Evolutionary conservation across 35 echinoderm and acorn worm species (phyloP), one percentile per base, ranked within the genome.

Genomic region (Acanthaster planci): DNA sequence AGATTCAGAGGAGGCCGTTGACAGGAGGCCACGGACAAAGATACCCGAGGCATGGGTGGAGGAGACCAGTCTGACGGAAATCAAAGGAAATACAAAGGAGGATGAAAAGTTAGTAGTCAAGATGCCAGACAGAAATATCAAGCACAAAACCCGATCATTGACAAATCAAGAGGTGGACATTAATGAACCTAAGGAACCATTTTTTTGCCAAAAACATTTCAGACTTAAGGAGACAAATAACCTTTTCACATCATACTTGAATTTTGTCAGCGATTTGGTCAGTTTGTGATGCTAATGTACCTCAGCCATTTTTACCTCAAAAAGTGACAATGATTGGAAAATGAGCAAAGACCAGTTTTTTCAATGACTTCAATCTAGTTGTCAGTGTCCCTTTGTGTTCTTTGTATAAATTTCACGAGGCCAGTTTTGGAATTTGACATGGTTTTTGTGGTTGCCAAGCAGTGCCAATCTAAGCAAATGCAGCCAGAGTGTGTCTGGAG

Each of bases 1-100:
- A 19, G 87, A 82, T 19, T 19, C 52, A 14, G 80, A 76, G 54
- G 81, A 83, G 10, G 29, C 22, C 18, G 8, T 34, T 10, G 55
- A 12, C 5, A 14, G 56, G 42, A 34, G 64, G 7, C 77, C 86
- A 0, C 30, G 39, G 0, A 67, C 32, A 31, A 79, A 76, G 39
- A 52, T 86, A 31, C 78, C 72, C n/a, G 75, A 90, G 32, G 83
- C 81, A 14, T 90, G 89, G 82, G 52, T 85, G 58, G 83, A 85
- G 8, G 83, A 90, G 77, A 82, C 52, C 40, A 78, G n/a, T 38
- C 50, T 77, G 38, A 76, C 76, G 22, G 77, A 55, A 37, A 90
- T 84, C 82, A 86, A 84, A 21, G 77, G 87, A 39, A 59, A 30
- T 19, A 40, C 64, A 40, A 37, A 82, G 60, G 36, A 47, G 52